Conservation (phyloP, 2,888 invertebrate genomes). For the Cheilosia pagana region DNA sequence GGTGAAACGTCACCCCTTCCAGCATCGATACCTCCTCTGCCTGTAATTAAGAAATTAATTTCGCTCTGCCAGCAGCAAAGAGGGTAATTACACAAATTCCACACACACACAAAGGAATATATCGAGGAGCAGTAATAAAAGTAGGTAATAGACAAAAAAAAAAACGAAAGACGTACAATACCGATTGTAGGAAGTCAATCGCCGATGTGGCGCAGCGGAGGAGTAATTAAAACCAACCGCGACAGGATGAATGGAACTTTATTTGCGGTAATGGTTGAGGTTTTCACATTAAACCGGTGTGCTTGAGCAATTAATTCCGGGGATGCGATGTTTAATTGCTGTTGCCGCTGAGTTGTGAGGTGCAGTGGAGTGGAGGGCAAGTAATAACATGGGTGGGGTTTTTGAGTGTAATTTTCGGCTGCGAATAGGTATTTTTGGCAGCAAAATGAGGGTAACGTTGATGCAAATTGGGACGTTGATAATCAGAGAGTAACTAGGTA, state of each 20-base stretch:
- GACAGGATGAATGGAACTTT: constrained; percentile 69
- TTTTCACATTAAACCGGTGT: constrained; percentile 61
- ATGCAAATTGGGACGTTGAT: too few species aligned
- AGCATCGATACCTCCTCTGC: constrained; percentile 47
- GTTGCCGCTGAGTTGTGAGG: neutral
- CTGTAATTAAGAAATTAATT: constrained; percentile 71
- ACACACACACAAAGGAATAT: neutral
- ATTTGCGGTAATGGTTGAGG: constrained; percentile 70
- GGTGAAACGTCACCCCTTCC: constrained; percentile 51
- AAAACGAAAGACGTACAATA: neutral
- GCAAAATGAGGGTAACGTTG: too few species aligned
- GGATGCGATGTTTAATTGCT: constrained; percentile 39
- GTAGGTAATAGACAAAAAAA: constrained; percentile 2
- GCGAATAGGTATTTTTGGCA: too few species aligned
- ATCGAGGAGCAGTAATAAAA: constrained; percentile 18
- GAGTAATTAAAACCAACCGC: constrained; percentile 74
- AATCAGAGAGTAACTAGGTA: too few species aligned
- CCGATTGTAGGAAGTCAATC: constrained; percentile 57
- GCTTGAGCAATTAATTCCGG: constrained; percentile 53
- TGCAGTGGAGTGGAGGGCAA: neutral
- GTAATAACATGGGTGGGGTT: neutral
- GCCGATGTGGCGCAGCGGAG: constrained; percentile 11
- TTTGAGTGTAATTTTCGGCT: too few species aligned
- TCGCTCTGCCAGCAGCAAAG: constrained; percentile 54
- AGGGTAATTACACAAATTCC: constrained; percentile 60